Evolutionary conservation across 2,797 vertebrate genomes (phyloP), one percentile per base, ranked within the genome.

Genomic region (Mastacembelus armatus): DNA sequence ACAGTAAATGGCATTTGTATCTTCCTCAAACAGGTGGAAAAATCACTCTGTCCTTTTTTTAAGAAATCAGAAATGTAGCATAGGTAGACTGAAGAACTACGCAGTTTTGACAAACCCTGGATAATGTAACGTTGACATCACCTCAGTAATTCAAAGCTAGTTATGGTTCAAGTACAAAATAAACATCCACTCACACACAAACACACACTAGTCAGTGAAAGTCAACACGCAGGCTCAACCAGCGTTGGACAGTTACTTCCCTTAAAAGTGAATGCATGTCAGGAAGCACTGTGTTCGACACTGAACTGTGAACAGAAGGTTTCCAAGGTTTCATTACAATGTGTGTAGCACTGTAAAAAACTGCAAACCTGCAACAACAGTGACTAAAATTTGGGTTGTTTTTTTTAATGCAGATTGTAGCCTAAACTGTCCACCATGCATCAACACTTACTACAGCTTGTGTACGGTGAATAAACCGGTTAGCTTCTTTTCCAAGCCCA

Each of bases 101-200:
- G 10, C 45, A 70, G 78, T 24, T 40, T n/a, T n/a, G n/a, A n/a
- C 71, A 88, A 78, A 87, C 88, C 85, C 88, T 90, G 85, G 86
- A 88, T 77, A 83, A 87, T 62, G 78, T 73, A 76, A 89, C 70
- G 75, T 71, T 70, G 85, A 86, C 85, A 85, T 84, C 73, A 87
- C 85, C 84, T 80, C 62, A 86, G 71, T 81, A 78, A 63, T 47
- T 84, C 71, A 86, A 86, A 88, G 84, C 74, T 68, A 82, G 73
- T 84, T 78, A 74, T 74, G 66, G 85, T 89, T 91, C 86, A 91
- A 93, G 86, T 89, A 91, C 79, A 87, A 84, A 84, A 77, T 40
- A 65, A 66, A 68, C 71, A 69, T 14, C 39, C 60, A 32, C 27
- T 15, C 80, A 48, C 26, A 42, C 18, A 70, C n/a, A 55, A 21